Evolutionary conservation across 2,113 vertebrate species (phyloP), one percentile per base, ranked within the genome.

Genomic region (Xiphophorus couchianus): DNA sequence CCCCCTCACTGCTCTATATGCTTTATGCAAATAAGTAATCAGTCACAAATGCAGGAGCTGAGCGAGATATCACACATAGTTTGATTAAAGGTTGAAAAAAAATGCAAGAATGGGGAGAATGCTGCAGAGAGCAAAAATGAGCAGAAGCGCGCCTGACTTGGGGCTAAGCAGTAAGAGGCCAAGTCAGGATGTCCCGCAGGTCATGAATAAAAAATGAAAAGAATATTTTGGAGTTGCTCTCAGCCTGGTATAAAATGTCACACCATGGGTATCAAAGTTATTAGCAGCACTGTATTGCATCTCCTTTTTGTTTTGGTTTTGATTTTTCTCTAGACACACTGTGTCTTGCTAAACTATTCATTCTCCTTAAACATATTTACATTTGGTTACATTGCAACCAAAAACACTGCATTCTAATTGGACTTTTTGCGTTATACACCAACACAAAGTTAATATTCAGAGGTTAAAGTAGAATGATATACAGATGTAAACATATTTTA

Each of bases 131-230:
- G 22, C 69, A 44, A 22, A 60, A n/a, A 39, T 35, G 42, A 63
- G 68, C 27, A n/a, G 62, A 33, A 62, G 83, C 76, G 71, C 68
- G 74, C 81, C 82, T 78, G 79, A 85, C 81, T 82, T 1, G 7
- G 71, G 85, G 85, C 82, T 84, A 83, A 87, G 79, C 74, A 79
- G 77, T 64, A 54, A 88, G 70, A 85, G 80, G 82, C 69, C 64
- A 79, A 81, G 73, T 77, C 75, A 81, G 67, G 65, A 85, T 81
- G 74, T 87, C 84, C 85, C 83, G 0, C 75, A 73, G 83, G 86
- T 84, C 68, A 85, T 90, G 78, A 91, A 89, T 91, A 89, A 93
- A 88, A 90, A 81, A 91, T 66, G 15, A 87, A 86, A 82, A 82
- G 71, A 88, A 88, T 86, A 71, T 88, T 88, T 86, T 74, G 54